Conservation (phyloP, 2,797 vertebrate genomes). For the Epinephelus coioides region DNA sequence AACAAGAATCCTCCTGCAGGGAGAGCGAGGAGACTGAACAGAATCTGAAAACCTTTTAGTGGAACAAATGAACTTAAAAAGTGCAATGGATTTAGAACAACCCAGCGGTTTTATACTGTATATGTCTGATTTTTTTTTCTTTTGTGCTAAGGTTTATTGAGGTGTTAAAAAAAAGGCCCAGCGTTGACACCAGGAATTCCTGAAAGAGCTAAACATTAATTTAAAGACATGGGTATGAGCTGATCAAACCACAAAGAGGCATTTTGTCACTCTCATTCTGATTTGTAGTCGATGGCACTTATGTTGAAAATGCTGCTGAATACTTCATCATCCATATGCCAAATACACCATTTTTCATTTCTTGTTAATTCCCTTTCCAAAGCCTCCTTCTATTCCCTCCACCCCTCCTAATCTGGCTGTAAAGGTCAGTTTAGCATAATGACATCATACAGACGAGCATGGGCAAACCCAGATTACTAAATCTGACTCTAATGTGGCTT, state of each 20-base stretch:
- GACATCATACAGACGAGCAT: slow-evolving; percentile 84
- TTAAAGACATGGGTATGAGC: slow-evolving; percentile 56
- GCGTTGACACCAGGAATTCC: slow-evolving; percentile 64
- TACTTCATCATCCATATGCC: slow-evolving; percentile 80
- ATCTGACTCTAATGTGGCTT: slow-evolving; percentile 84
- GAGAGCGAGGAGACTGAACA: slow-evolving; percentile 12
- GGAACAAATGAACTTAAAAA: slow-evolving; percentile 46
- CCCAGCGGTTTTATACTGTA: slow-evolving; percentile 3
- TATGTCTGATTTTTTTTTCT: slow-evolving; percentile 13
- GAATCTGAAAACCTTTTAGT: slow-evolving; percentile 45
- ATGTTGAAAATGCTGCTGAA: slow-evolving; percentile 71
- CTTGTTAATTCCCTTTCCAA: slow-evolving; percentile 86
- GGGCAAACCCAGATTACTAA: slow-evolving; percentile 85
- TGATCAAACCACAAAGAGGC: slow-evolving; percentile 62
- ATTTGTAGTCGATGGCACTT: slow-evolving; percentile 73
- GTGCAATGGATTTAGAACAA: slow-evolving; percentile 34
- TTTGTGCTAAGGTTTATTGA: slow-evolving; percentile 23
- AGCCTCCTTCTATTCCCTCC: slow-evolving; percentile 70
- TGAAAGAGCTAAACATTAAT: slow-evolving; percentile 68
- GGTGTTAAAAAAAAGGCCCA: slow-evolving; percentile 16
- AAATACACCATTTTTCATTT: slow-evolving; percentile 82
- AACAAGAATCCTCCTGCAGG: slow-evolving; percentile 39
- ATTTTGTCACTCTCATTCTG: slow-evolving; percentile 67
- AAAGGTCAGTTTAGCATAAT: slow-evolving; percentile 91
- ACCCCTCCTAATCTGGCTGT: slow-evolving; percentile 84